Percentiles rank a stretch among this genome's conserved stretches.
Conservation (phyloP, 2,888 invertebrate genomes). For the Idaea aversata region DNA sequence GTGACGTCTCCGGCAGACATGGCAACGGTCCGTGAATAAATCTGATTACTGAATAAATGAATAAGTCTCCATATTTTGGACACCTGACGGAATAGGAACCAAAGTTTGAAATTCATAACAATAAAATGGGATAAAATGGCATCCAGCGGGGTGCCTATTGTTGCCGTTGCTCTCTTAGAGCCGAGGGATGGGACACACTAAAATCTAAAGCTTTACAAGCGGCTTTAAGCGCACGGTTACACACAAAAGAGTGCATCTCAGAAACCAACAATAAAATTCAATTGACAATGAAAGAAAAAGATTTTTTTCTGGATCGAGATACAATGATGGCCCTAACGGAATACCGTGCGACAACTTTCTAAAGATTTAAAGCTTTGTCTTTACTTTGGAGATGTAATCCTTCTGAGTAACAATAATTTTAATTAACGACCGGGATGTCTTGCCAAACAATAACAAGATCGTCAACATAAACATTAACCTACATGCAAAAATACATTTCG, state of each 20-base stretch:
- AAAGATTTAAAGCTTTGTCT: conserved; percentile 72
- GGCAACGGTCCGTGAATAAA: conserved; percentile 43
- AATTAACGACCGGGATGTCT: neutral
- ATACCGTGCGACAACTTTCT: conserved; percentile 62
- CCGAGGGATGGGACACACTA: conserved; percentile 43
- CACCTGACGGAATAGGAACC: conserved; percentile 64
- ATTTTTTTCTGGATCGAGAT: conserved; percentile 51
- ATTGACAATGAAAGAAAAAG: conserved; percentile 72
- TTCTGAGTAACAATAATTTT: conserved; percentile 23
- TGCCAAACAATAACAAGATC: neutral
- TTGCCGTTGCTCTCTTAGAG: conserved; percentile 66
- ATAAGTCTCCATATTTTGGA: conserved; percentile 55
- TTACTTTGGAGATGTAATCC: conserved; percentile 58
- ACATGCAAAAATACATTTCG: neutral
- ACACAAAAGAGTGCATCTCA: conserved; percentile 75
- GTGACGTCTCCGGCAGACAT: conserved; percentile 38
- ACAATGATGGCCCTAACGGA: conserved; percentile 70
- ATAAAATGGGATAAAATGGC: conserved; percentile 69
- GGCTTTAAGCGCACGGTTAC: conserved; percentile 75
- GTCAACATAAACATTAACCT: conserved; percentile 1
- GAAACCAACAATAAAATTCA: conserved; percentile 79
- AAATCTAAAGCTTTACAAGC: conserved; percentile 60
- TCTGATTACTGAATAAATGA: conserved; percentile 51
- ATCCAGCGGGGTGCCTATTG: conserved; percentile 70
- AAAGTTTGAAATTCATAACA: conserved; percentile 52